Percentiles rank a stretch among this genome's conserved stretches.
These are phyloP conservation scores for Brenthis daphne DNA, from an alignment of 2,888 invertebrate species.

Conservation along the genomic window DNA sequence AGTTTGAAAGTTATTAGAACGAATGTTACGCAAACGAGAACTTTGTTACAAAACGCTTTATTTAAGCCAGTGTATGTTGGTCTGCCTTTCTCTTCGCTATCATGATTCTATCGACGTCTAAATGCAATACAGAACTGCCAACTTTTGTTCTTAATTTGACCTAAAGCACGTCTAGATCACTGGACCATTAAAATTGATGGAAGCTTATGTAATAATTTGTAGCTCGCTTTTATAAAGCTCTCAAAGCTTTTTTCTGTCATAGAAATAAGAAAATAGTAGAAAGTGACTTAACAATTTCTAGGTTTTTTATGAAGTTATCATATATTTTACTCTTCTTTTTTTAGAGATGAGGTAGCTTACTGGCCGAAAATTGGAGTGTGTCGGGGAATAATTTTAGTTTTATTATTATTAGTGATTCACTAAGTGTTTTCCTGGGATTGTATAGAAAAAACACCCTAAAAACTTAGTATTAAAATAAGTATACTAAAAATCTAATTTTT, in stretches of 20 bases:
- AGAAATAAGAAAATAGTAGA: no score
- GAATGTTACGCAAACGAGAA: slow-evolving; percentile 50
- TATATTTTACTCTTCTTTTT: no score
- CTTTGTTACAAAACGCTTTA: slow-evolving; percentile 56
- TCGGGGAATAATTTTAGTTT: no score
- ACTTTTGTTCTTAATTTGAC: slow-evolving; percentile 32
- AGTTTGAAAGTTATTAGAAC: slow-evolving; percentile 48
- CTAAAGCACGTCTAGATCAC: slow-evolving; percentile 4
- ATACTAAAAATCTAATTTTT: no score
- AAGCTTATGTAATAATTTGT: neutral
- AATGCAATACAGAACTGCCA: slow-evolving; percentile 21
- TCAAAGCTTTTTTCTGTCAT: neutral
- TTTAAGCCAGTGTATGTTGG: slow-evolving; percentile 41
- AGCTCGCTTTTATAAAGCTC: neutral
- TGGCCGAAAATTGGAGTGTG: no score
- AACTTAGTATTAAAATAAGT: no score
- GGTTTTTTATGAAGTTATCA: no score
- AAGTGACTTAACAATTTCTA: no score
- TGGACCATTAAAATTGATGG: neutral
- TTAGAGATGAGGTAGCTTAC: no score
- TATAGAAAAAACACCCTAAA: no score
- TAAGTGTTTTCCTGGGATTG: no score
- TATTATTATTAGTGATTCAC: no score
- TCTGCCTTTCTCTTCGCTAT: slow-evolving; percentile 55
- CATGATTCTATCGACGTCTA: slow-evolving; percentile 35